Base-by-base conservation (phyloP, 2,888 invertebrate species). In the Cerastis leucographa region DNA sequence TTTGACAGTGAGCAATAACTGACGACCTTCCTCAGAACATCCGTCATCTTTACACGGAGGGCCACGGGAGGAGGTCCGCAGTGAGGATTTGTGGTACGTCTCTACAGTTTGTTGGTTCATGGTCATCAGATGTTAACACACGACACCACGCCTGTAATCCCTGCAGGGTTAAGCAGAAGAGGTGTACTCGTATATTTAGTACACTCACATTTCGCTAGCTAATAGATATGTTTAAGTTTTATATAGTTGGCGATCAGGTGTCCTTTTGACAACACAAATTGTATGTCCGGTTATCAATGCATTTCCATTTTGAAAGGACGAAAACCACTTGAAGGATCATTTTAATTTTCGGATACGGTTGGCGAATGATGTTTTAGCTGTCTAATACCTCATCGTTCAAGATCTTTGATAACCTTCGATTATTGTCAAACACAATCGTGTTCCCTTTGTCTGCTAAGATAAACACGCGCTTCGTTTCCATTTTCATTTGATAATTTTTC, bases 1-100 rank as follows among this genome's bases (percentile, higher is more conserved):
- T 85, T 76, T 61, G 75, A 74, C 85, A 73, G 72, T 71, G 83
- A 85, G 71, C 70, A 75, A 80, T 77, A 76, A 74, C 77, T 65
- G 69, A 62, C 65, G 76, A 65, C 62, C 76, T 46, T 25, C 71
- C 25, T 14, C 22, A 17, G 25, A n/a, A 74, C 74, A 85, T 85
- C 74, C 86, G 74, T 85, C 81, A 85, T 85, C 65, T 66, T 46
- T 64, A 80, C 72, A 71, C 46, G 69, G 40, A 51, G 44, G 7
- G 19, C 19, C n/a, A 6, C 29, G 17, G 14, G 25, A 69, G 69
- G 59, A 29, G 22, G 8, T 19, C 42, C 49, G 19, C 22, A 17
- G 40, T 14, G 62, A 22, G 51, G 9, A 35, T 25, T 35, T 35
- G 79, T 46, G 78, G 49, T 67, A 49, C 42, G 5, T 76, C 56